Evolutionary conservation across 2,888 invertebrate genomes (phyloP), one percentile per base, ranked within the genome.

Genomic region (Emmelina monodactyla): DNA sequence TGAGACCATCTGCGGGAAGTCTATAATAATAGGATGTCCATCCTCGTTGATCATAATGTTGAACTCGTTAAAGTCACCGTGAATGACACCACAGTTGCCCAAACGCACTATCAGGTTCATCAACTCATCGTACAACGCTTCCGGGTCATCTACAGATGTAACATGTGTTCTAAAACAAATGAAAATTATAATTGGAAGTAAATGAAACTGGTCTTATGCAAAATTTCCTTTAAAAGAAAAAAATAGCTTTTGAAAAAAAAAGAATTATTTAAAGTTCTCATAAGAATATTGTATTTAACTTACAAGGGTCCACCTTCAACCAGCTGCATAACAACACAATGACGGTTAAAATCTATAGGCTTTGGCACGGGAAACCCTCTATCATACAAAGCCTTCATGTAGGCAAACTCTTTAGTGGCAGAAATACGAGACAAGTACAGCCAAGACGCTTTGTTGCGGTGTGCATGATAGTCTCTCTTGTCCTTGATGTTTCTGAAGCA

Each of bases 1-100:
- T 4, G 97, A 97, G 35, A 99, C 88, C 97, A 99, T 99, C 82
- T 99, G 99, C 0, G 99, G 99, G 66, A 99, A 99, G 80, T 99
- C 99, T 42, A 98, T 97, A 46, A 99, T 79, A 32, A 94, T 78
- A 0, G 95, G 90, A 43, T 89, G 89, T 12, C 88, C 87, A 0
- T 90, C 88, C 34, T 88, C 85, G 22, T 86, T 85, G 1, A 93
- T 81, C 89, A 99, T 94, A 42, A 99, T 86, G 67, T 99, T 99
- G 70, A 99, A 99, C 75, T 99, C 99, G 62, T 99, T 99, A 66
- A 97, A 99, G 81, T 99, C 99, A 0, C 97, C 94, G 64, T 99
- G 99, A 50, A 99, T 98, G 2, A 99, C 93, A 0, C 99, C 99
- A 53, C 92, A 89, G 75, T 93, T 91, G 14, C 91, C 99, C 34